phyloP scores from a whole-genome alignment of 2,797 vertebrate genomes.

The Enteromius fasciolatus region DNA sequence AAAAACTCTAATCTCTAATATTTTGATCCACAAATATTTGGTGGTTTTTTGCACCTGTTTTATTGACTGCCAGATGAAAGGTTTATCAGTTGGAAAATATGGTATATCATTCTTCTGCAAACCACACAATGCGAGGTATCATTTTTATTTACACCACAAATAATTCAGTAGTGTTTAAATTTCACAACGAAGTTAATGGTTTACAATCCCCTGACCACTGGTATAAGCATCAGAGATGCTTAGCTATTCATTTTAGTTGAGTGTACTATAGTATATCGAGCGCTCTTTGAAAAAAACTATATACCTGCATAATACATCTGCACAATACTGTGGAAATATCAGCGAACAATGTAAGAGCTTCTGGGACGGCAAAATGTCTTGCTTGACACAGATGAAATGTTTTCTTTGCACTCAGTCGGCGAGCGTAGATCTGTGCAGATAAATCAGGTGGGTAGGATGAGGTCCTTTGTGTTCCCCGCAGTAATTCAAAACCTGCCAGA shows the following conservation, averaged over 20 bases:
- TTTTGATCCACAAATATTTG: neutral
- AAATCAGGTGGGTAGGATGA: slow-evolving; percentile 49
- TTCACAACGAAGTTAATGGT: neutral
- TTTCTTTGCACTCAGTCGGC: slow-evolving; percentile 45
- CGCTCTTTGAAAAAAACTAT: neutral
- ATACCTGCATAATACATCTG: slow-evolving; percentile 2
- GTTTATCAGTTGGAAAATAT: too few relatives aligned
- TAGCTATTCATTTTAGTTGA: neutral
- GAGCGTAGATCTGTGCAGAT: slow-evolving; percentile 44
- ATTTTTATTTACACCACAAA: neutral
- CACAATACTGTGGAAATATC: slow-evolving; percentile 33
- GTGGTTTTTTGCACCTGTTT: neutral
- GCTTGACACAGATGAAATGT: slow-evolving; percentile 51
- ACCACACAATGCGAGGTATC: neutral
- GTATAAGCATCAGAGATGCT: neutral
- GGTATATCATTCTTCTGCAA: neutral
- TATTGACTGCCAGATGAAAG: neutral
- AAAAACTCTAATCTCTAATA: neutral
- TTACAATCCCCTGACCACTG: neutral
- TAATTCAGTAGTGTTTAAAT: neutral
- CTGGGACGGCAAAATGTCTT: slow-evolving; percentile 38
- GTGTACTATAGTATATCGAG: neutral
- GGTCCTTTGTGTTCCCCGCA: slow-evolving; percentile 45
- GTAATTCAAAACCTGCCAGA: slow-evolving; percentile 53
- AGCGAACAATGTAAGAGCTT: slow-evolving; percentile 40